Conservation (phyloP, 2,888 invertebrate species). For the Apamea anceps region DNA sequence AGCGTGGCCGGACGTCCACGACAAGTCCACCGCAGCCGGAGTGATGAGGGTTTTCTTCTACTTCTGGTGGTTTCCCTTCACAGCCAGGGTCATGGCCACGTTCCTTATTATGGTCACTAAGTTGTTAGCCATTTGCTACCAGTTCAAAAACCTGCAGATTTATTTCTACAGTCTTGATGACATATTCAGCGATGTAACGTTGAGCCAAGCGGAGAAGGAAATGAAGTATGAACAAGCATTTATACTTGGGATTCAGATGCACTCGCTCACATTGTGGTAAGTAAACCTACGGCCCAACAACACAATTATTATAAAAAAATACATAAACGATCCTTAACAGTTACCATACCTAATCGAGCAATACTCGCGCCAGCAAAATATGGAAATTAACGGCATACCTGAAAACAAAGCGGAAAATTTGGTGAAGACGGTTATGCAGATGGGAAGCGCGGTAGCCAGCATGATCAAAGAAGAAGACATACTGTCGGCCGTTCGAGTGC, state of each 20-base stretch:
- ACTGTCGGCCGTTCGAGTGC: too few relatives aligned
- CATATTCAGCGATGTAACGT: slow-evolving; percentile 29
- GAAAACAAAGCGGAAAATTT: too few relatives aligned
- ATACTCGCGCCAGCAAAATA: too few relatives aligned
- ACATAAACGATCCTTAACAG: neutral
- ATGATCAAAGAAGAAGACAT: too few relatives aligned
- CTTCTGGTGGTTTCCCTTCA: slow-evolving; percentile 72
- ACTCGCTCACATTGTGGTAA: slow-evolving; percentile 59
- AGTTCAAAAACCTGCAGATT: slow-evolving; percentile 66
- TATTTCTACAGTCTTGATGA: slow-evolving; percentile 65
- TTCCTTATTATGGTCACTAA: slow-evolving; percentile 68
- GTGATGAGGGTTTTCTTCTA: slow-evolving; percentile 67
- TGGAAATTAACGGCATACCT: too few relatives aligned
- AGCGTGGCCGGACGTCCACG: slow-evolving; percentile 74
- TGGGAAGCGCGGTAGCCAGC: too few relatives aligned
- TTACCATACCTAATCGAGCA: too few relatives aligned
- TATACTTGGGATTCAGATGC: slow-evolving; percentile 75
- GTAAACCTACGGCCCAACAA: neutral
- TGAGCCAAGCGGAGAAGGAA: slow-evolving; percentile 68
- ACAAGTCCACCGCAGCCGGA: slow-evolving; percentile 64
- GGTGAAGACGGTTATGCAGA: too few relatives aligned
- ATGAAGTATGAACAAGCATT: slow-evolving; percentile 70
- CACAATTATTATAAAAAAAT: neutral
- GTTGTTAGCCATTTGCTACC: slow-evolving; percentile 68
- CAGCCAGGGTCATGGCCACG: slow-evolving; percentile 57